These are phyloP conservation scores for Callyntrura sp. DNA, from an alignment of 2,888 invertebrate genomes.

Conservation along the genomic window DNA sequence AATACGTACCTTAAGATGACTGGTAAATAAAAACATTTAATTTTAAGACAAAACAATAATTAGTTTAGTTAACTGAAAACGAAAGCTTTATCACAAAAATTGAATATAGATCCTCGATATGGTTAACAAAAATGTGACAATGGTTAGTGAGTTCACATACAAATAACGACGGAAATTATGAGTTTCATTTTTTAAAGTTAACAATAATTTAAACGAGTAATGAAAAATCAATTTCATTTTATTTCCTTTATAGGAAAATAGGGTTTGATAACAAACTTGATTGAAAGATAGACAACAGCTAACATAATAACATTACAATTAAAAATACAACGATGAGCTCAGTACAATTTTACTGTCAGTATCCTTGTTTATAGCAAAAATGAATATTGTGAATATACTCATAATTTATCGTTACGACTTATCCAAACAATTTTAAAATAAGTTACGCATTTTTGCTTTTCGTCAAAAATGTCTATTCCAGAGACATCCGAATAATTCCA, in stretches of 20 bases:
- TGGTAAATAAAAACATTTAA: conserved; percentile 22
- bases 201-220: too few relatives aligned
- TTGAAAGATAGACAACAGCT: too few relatives aligned
- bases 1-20: conserved; percentile 24
- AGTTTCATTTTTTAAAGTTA: neutral
- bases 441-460: neutral
- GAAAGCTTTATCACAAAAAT: conserved; percentile 59
- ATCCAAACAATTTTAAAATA: too few relatives aligned
- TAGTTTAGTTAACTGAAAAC: conserved; percentile 51
- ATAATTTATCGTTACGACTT: neutral
- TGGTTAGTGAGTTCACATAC: neutral
- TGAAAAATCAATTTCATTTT: too few relatives aligned
- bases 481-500: too few relatives aligned
- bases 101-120: conserved; percentile 60
- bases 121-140: conserved; percentile 38
- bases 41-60: conserved; percentile 12
- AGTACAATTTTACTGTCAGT: neutral
- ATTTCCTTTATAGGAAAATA: too few relatives aligned
- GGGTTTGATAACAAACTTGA: too few relatives aligned
- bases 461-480: conserved; percentile 1
- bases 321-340: conserved; percentile 24
- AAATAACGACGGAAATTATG: neutral
- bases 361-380: neutral
- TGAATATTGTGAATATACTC: neutral
- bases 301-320: too few relatives aligned